Percentiles rank a stretch among this genome's conserved stretches.
Evolutionary conservation across 2,888 invertebrate species (phyloP).

Genomic region (Scrobipalpa costella): DNA sequence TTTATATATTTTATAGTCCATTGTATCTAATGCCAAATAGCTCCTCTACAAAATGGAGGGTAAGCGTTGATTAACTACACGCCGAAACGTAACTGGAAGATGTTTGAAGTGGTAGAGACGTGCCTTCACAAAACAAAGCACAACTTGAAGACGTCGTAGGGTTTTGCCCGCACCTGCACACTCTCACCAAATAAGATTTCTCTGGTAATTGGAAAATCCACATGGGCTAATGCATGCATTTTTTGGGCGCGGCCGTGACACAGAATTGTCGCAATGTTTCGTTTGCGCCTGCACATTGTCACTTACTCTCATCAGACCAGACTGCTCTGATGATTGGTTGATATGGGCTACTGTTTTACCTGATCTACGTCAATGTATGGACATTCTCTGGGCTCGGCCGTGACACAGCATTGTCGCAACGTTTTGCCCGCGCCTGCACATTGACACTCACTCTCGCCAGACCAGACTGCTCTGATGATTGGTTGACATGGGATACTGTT

Average conservation of each 20-base stretch:
- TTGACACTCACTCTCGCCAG: slow-evolving; percentile 32
- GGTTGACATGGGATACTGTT: neutral
- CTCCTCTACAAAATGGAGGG: no score
- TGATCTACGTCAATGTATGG: slow-evolving; percentile 31
- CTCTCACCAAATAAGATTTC: no score
- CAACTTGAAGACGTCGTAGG: no score
- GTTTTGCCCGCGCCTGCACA: slow-evolving; percentile 27
- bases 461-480: slow-evolving; percentile 5
- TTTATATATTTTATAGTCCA: no score
- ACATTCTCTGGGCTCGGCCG: slow-evolving; percentile 71
- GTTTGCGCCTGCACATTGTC: slow-evolving; percentile 25
- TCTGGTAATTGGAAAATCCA: no score
- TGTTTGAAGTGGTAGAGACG: no score
- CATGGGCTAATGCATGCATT: slow-evolving; percentile 35
- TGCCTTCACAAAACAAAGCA: no score
- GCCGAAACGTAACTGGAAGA: no score
- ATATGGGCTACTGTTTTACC: no score
- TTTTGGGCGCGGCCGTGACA: slow-evolving; percentile 68
- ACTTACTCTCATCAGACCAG: slow-evolving; percentile 30
- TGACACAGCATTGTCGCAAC: slow-evolving; percentile 74
- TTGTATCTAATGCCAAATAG: no score
- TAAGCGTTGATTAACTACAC: no score
- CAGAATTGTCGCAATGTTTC: slow-evolving; percentile 63
- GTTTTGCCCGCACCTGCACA: no score
- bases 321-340: neutral